These are phyloP conservation scores for Oryzias sinensis DNA, from an alignment of 2,797 vertebrate species.

Conservation along the genomic window DNA sequence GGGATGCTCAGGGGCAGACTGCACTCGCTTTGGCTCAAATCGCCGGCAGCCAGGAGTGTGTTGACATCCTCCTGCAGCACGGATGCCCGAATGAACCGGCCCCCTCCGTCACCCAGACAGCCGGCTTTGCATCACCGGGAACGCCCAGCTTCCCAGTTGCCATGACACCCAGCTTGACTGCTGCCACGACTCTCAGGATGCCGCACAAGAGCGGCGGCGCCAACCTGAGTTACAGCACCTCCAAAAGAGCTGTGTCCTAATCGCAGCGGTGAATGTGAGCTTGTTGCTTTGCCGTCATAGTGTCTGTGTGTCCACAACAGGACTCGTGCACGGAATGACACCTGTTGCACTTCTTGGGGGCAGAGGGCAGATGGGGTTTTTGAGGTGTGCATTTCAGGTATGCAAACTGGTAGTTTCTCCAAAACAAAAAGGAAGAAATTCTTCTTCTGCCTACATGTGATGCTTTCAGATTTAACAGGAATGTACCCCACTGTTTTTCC, in stretches of 20 bases:
- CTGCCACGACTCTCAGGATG: slow-evolving; percentile 78
- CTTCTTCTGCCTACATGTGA: slow-evolving; percentile 20
- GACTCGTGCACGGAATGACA: slow-evolving; percentile 30
- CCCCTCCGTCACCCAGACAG: slow-evolving; percentile 39
- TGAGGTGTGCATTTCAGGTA: slow-evolving; percentile 16
- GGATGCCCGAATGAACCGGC: slow-evolving; percentile 86
- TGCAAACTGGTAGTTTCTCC: slow-evolving; percentile 37
- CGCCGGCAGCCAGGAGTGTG: slow-evolving; percentile 89
- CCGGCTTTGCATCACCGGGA: slow-evolving; percentile 46
- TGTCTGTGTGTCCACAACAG: slow-evolving; percentile 33
- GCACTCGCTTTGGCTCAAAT: slow-evolving; percentile 84
- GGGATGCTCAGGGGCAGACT: slow-evolving; percentile 86
- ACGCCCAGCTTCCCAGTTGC: slow-evolving; percentile 63
- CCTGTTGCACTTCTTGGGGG: slow-evolving; percentile 30
- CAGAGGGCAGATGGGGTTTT: slow-evolving; percentile 15
- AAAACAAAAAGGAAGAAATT: slow-evolving; percentile 40
- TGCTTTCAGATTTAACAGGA: slow-evolving; percentile 37
- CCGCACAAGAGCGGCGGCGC: slow-evolving; percentile 84
- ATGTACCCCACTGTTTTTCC: slow-evolving; percentile 52
- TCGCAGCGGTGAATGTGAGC: slow-evolving; percentile 7
- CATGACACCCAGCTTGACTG: slow-evolving; percentile 64
- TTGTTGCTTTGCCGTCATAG: slow-evolving; percentile 37
- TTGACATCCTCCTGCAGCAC: slow-evolving; percentile 89
- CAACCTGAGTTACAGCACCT: slow-evolving; percentile 84
- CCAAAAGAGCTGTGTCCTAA: slow-evolving; percentile 79